phyloP scores from a whole-genome alignment of 1,140 invertebrate species.

The Drosophila obscura region DNA sequence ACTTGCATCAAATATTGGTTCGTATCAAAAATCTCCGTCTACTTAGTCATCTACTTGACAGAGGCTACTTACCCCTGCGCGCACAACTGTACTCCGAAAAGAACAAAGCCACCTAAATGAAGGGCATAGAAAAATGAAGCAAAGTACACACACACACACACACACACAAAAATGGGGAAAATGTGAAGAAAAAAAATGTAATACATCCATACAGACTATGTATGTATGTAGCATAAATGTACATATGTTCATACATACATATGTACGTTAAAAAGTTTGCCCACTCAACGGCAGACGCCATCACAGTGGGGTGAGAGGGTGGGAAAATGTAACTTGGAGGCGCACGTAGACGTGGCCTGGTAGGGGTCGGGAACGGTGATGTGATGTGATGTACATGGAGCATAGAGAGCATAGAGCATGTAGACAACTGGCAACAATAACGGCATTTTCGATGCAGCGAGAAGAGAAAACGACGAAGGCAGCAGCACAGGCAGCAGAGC shows the following conservation, averaged over 20 bases:
- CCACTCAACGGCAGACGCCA: constrained; percentile 73
- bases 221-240: constrained; percentile 18
- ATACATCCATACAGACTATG: constrained; percentile 10
- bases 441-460: constrained; percentile 74
- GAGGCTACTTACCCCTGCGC: constrained; percentile 60
- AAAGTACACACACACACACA: constrained; percentile 35
- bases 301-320: not conserved
- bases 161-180: constrained; percentile 36
- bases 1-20: not conserved
- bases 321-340: constrained; percentile 37
- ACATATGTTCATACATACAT: constrained; percentile 29
- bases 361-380: constrained; percentile 7
- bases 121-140: constrained; percentile 74
- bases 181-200: constrained; percentile 19
- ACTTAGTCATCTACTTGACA: constrained; percentile 30
- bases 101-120: constrained; percentile 75
- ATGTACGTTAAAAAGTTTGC: constrained; percentile 64
- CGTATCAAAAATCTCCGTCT: constrained; percentile 27
- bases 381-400: constrained; percentile 36
- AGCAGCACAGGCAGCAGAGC: not conserved
- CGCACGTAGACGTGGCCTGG: constrained; percentile 12
- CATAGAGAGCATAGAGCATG: constrained; percentile 52
- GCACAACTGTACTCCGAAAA: constrained; percentile 77
- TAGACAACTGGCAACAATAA: constrained; percentile 81
- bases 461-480: not conserved